A percentile compares a stretch with the other conserved stretches of the same genome.
Conservation (phyloP, 2,113 vertebrate genomes). For the Axis porcinus region DNA sequence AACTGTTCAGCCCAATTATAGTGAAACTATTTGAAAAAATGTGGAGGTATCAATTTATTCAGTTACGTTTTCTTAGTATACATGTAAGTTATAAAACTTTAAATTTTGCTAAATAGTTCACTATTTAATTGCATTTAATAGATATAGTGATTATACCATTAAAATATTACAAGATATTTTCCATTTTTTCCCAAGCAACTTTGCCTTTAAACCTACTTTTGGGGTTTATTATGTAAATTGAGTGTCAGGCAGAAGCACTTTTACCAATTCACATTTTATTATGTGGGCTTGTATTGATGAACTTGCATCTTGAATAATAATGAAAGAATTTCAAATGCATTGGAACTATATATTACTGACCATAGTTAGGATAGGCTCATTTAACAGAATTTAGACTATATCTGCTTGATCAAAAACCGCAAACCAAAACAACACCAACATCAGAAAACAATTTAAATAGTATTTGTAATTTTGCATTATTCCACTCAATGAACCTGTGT, state of each 20-base stretch:
- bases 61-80: neutral
- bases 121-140: neutral
- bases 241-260: neutral
- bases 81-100: neutral
- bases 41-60: neutral
- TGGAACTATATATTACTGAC: neutral
- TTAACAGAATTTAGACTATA: neutral
- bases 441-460: neutral
- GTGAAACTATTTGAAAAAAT: neutral
- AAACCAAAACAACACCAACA: neutral
- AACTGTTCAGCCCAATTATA: slow-evolving; percentile 21
- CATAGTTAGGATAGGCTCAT: neutral
- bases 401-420: neutral
- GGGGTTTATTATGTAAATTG: neutral
- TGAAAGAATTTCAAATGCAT: neutral
- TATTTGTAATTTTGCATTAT: neutral
- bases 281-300: neutral
- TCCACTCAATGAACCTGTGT: neutral
- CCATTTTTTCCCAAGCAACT: neutral
- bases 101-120: neutral
- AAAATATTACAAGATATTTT: neutral
- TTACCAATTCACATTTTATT: neutral
- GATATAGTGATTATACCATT: neutral
- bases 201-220: slow-evolving; percentile 20
- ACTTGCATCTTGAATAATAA: neutral